Evolutionary conservation across 2,888 invertebrate genomes (phyloP).

Genomic region (Pterostichus niger): DNA sequence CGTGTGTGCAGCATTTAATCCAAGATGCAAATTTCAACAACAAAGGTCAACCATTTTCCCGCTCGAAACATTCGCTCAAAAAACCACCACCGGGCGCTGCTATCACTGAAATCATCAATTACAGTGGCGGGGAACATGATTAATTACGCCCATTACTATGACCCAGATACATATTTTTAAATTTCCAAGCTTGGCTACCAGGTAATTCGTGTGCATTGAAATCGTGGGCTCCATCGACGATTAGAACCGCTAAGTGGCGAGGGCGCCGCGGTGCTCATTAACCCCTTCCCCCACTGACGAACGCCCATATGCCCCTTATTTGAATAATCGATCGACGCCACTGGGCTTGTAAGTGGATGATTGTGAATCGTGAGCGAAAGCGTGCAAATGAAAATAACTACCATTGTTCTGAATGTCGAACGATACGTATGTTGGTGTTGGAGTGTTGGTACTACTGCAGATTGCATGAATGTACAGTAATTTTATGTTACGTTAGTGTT

Average conservation of each 20-base stretch:
- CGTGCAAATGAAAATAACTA: slow-evolving; percentile 59
- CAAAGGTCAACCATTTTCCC: slow-evolving; percentile 60
- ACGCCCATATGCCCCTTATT: slow-evolving; percentile 41
- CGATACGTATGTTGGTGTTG: slow-evolving; percentile 13
- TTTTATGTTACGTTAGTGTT: slow-evolving; percentile 40
- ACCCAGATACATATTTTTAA: slow-evolving; percentile 67
- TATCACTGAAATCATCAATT: slow-evolving; percentile 67
- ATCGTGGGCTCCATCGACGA: slow-evolving; percentile 57
- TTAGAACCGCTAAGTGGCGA: slow-evolving; percentile 64
- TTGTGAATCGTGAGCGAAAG: slow-evolving; percentile 27
- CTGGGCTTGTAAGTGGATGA: slow-evolving; percentile 25
- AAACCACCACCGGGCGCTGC: slow-evolving; percentile 30
- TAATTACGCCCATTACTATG: slow-evolving; percentile 66
- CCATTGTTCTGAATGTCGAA: slow-evolving; percentile 48
- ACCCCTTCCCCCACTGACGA: slow-evolving; percentile 1
- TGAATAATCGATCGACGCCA: slow-evolving; percentile 64
- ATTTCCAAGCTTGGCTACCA: slow-evolving; percentile 48
- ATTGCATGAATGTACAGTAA: slow-evolving; percentile 54
- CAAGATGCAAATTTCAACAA: slow-evolving; percentile 49
- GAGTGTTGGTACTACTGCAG: neutral
- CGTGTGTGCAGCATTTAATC: slow-evolving; percentile 47
- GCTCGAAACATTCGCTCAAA: slow-evolving; percentile 24
- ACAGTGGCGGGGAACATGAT: slow-evolving; percentile 63
- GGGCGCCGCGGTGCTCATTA: slow-evolving; percentile 54
- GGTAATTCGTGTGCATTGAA: slow-evolving; percentile 62